Base-by-base conservation (phyloP, 1,140 invertebrate genomes). In the Idris sp. region DNA sequence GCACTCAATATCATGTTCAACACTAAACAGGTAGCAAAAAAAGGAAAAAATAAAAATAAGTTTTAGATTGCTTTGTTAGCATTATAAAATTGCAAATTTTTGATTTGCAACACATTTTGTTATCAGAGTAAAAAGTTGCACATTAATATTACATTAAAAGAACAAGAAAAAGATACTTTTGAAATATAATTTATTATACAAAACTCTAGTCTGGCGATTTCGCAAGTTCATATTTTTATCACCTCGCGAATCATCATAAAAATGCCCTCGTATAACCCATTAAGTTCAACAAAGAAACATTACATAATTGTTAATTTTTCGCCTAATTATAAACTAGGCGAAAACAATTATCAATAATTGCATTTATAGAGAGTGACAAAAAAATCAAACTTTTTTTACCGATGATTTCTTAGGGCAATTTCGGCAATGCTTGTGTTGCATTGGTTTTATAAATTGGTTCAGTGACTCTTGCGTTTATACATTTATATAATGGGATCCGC, bases 401-500 rank as follows among this genome's bases (percentile, higher is more conserved):
- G 26, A 25, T 18, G 53, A n/a, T 59, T 58, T 69, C 36, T 36
- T 14, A 30, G 40, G 33, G 65, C 41, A 43, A 40, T 76, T 65
- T 69, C 74, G 53, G 67, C 74, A 67, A 46, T 48, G 41, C 28
- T n/a, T n/a, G n/a, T n/a, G 25, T 67, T 59, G 62, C 74, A 61
- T 30, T n/a, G n/a, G 73, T 36, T 54, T 48, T 38, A 65, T 33
- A 59, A 56, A 65, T 41, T 53, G 74, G 74, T 72, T 76, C 74
- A 68, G 62, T 68, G 68, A 72, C 62, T 72, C 61, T 72, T 72
- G 62, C 74, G 67, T 71, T 71, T 67, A n/a, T n/a, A 56, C 43
- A 41, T 72, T 76, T 76, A 76, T 73, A 48, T 73, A 76, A 75
- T 59, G 26, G 30, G 40, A 76, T 72, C 73, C 54, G 67, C 68